A percentile compares a stretch with the other conserved stretches of the same genome.
Conservation (phyloP, 2,113 vertebrate genomes). For the Mastomys coucha region DNA sequence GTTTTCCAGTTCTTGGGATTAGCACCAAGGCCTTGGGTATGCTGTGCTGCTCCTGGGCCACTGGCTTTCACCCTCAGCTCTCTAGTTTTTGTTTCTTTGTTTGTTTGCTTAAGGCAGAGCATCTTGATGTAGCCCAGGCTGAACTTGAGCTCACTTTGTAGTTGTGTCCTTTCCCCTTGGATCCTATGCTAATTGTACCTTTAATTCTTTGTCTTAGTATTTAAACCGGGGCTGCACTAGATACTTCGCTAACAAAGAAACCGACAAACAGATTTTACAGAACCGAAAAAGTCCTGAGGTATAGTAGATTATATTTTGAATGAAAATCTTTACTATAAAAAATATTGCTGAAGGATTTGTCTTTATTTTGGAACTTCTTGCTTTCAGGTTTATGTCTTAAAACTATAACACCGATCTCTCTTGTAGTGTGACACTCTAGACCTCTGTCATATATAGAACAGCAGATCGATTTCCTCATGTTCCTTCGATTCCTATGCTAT, state of each 20-base stretch:
- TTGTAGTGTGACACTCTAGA: background rate
- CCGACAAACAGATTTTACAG: constrained; percentile 94
- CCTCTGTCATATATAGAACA: background rate
- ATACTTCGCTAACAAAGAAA: constrained; percentile 96
- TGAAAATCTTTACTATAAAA: constrained; percentile 37
- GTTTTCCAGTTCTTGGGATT: background rate
- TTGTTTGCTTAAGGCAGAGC: background rate
- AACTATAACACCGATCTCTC: background rate
- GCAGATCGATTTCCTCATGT: background rate
- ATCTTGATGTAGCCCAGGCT: background rate
- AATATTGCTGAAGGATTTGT: background rate
- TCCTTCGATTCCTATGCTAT: background rate
- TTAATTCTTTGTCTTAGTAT: constrained; percentile 89
- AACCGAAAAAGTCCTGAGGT: constrained; percentile 98
- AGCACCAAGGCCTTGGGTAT: fast-evolving
- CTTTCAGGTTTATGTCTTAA: constrained; percentile 49
- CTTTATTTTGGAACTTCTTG: constrained; percentile 42
- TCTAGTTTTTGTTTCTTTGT: background rate
- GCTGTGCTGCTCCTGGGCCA: background rate
- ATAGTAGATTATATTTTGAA: constrained; percentile 73
- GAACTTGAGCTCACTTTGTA: background rate
- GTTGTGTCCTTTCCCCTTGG: background rate
- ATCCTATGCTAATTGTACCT: constrained; percentile 48
- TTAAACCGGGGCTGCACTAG: constrained; percentile 97
- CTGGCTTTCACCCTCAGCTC: background rate